phyloP scores from a whole-genome alignment of 2,797 vertebrate species.

The Halcyon chelicuti region DNA sequence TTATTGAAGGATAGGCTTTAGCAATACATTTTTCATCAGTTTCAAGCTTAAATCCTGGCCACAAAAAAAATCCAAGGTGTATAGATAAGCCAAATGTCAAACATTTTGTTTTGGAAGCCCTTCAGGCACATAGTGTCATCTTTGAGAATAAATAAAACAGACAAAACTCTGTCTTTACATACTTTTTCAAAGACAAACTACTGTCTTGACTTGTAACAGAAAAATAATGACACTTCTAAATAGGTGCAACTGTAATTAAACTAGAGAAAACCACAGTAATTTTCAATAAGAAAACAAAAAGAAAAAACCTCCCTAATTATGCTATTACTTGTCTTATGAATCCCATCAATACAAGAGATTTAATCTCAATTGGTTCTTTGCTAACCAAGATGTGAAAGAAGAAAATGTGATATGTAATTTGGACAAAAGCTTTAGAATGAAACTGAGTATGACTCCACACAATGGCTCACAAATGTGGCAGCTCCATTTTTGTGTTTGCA shows the following conservation, averaged over 20 bases:
- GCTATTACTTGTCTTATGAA: background rate
- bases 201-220: background rate
- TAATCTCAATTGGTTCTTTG: background rate
- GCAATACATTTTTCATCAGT: background rate
- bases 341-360: background rate
- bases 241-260: background rate
- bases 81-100: background rate
- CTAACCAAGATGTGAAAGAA: background rate
- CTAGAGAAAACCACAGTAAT: background rate
- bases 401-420: accelerated
- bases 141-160: background rate
- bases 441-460: background rate
- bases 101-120: background rate
- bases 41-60: background rate
- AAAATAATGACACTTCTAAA: background rate
- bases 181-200: background rate
- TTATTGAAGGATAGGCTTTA: background rate
- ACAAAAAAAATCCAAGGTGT: background rate
- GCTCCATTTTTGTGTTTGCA: background rate
- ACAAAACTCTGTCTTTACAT: background rate
- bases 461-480: background rate
- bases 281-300: background rate
- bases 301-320: background rate
- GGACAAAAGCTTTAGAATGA: background rate
- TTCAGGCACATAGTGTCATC: background rate